These are phyloP conservation scores for Temnopleurus reevesii DNA, from an alignment of 53 echinoderm and acorn worm species.

Conservation along the genomic window DNA sequence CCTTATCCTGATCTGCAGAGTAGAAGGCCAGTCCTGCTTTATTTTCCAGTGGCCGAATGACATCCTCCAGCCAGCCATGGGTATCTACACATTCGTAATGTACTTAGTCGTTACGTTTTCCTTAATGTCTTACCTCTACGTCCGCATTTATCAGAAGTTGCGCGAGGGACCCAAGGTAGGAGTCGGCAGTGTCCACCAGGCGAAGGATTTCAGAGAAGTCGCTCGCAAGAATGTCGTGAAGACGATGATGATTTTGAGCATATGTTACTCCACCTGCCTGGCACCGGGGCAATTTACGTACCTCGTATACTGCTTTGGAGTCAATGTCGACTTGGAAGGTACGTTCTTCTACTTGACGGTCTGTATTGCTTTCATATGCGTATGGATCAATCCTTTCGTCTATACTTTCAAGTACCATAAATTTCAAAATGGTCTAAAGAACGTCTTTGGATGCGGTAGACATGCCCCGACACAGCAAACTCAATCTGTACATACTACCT, in stretches of 20 bases:
- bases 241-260: conserved; percentile 52
- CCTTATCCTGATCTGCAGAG: neutral
- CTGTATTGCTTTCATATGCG: conserved; percentile 57
- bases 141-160: conserved; percentile 48
- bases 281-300: conserved; percentile 62
- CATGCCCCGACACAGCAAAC: neutral
- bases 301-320: conserved; percentile 59
- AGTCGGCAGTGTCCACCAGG: neutral
- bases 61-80: conserved; percentile 36
- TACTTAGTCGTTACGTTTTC: conserved; percentile 41
- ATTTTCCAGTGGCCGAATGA: neutral
- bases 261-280: conserved; percentile 57
- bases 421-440: conserved; percentile 61
- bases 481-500: neutral
- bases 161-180: neutral
- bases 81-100: conserved; percentile 16
- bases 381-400: conserved; percentile 73
- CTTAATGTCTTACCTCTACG: conserved; percentile 64
- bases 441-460: conserved; percentile 3
- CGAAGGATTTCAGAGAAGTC: neutral
- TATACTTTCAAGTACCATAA: conserved; percentile 64
- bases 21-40: conserved; percentile 16
- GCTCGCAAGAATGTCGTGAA: conserved; percentile 63
- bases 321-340: conserved; percentile 19
- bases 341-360: conserved; percentile 52